Conservation (phyloP, 1,140 invertebrate genomes). For the Lepidurus arcticus region DNA sequence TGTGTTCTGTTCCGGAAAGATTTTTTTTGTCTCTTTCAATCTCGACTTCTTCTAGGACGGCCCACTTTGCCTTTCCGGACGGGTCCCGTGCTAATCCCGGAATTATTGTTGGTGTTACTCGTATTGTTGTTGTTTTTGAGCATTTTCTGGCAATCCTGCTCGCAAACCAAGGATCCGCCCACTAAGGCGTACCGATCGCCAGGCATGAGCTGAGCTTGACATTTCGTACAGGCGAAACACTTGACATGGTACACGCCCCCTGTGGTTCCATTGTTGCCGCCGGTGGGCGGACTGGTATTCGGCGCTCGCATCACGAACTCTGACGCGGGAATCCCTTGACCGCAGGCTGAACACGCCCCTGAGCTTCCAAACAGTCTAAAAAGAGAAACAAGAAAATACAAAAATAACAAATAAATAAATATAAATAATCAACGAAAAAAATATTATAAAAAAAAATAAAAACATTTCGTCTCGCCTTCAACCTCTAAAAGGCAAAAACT, state of each 20-base stretch:
- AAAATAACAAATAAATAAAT: background rate
- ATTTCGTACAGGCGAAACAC: constrained; percentile 90
- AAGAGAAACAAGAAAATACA: constrained; percentile 41
- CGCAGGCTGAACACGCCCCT: constrained; percentile 79
- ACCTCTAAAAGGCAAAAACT: no score
- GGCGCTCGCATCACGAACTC: constrained; percentile 80
- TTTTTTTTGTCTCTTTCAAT: constrained; percentile 46
- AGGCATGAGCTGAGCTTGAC: constrained; percentile 71
- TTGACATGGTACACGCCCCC: constrained; percentile 82
- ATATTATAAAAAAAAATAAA: no score
- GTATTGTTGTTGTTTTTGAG: constrained; percentile 53
- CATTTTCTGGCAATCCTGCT: constrained; percentile 87
- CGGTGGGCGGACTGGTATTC: constrained; percentile 38
- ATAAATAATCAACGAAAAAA: no score
- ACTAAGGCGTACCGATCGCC: constrained; percentile 85
- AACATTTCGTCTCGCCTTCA: no score
- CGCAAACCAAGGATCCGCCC: constrained; percentile 76
- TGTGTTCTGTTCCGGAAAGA: no score
- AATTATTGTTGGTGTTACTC: constrained; percentile 37
- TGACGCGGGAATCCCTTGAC: constrained; percentile 79
- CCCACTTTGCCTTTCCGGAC: constrained; percentile 75
- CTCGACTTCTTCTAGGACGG: constrained; percentile 56
- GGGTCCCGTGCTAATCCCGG: constrained; percentile 43
- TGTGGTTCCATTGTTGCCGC: constrained; percentile 45
- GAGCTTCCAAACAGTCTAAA: constrained; percentile 80